A percentile compares a stretch with the other conserved stretches of the same genome.
Evolutionary conservation across 1,140 invertebrate genomes (phyloP).

Genomic region (Amphibalanus amphitrite): DNA sequence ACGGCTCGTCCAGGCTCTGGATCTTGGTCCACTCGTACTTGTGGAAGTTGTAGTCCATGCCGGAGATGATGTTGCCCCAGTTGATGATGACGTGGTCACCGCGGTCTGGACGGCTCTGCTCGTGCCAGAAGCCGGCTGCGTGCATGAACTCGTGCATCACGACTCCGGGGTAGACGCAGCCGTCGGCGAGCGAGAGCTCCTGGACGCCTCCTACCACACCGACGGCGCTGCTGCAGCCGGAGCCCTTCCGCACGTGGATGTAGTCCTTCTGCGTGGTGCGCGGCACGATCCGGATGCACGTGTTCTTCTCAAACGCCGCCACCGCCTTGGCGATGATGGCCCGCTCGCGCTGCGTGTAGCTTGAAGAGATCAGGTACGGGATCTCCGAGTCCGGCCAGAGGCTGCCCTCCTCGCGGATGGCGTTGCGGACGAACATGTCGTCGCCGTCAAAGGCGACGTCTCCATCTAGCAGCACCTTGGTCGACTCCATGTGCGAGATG

Average conservation of each 20-base stretch:
- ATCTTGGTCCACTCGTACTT: constrained; percentile 26
- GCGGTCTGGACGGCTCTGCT: constrained; percentile 61
- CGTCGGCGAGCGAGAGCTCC: constrained; percentile 34
- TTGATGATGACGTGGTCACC: constrained; percentile 29
- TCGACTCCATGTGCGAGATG: constrained; percentile 15
- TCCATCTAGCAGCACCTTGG: not conserved
- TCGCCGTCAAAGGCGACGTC: not conserved
- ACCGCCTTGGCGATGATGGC: constrained; percentile 20
- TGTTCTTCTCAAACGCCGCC: constrained; percentile 18
- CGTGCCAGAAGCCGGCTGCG: constrained; percentile 52
- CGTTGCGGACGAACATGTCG: constrained; percentile 14
- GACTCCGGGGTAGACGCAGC: constrained; percentile 47
- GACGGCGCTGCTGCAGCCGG: not conserved
- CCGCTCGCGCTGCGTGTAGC: constrained; percentile 20
- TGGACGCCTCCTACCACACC: constrained; percentile 27
- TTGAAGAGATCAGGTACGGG: constrained; percentile 26
- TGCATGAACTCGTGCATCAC: constrained; percentile 74
- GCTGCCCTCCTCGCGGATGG: constrained; percentile 16
- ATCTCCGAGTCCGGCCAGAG: constrained; percentile 24
- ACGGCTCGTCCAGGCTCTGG: constrained; percentile 27
- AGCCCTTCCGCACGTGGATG: constrained; percentile 18
- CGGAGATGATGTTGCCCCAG: constrained; percentile 16
- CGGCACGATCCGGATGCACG: constrained; percentile 22
- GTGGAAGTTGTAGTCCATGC: constrained; percentile 31
- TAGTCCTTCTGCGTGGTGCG: constrained; percentile 18